Conservation (phyloP, 2,888 invertebrate genomes). For the Fissipunctia ypsillon region DNA sequence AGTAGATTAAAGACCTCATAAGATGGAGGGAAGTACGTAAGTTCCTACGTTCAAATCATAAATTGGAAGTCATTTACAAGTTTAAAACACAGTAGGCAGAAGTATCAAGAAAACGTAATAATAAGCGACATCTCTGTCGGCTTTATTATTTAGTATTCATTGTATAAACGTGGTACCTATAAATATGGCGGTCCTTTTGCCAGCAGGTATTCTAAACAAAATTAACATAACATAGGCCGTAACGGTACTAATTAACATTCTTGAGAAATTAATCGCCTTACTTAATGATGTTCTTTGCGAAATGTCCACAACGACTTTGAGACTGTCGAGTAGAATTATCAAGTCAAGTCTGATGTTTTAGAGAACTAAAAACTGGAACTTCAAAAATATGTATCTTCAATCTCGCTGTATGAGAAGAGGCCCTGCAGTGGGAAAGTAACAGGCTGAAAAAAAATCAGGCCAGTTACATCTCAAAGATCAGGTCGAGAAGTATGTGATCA, state of each 20-base stretch:
- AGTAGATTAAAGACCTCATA: constrained; percentile 4
- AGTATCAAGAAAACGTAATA: constrained; percentile 17
- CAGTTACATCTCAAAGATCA: too few relatives aligned
- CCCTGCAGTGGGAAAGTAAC: too few relatives aligned
- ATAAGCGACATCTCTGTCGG: constrained; percentile 14
- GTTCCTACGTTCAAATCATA: neutral
- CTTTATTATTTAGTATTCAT: constrained; percentile 47
- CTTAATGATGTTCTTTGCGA: constrained; percentile 29
- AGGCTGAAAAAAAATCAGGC: too few relatives aligned
- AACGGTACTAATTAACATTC: constrained; percentile 53
- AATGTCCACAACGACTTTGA: neutral
- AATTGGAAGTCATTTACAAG: constrained; percentile 18
- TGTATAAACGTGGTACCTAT: constrained; percentile 26
- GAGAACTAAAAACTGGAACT: neutral
- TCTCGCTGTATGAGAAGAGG: too few relatives aligned
- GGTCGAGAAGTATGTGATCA: neutral
- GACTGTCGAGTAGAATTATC: neutral
- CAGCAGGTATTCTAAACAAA: constrained; percentile 29
- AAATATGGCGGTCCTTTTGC: constrained; percentile 48
- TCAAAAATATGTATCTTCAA: too few relatives aligned
- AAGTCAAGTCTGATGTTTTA: neutral
- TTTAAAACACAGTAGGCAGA: constrained; percentile 5
- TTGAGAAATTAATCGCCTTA: constrained; percentile 55
- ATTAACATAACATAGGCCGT: constrained; percentile 54
- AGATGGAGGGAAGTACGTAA: neutral